Percentiles rank a stretch among this genome's conserved stretches.
These are phyloP conservation scores for Grantiella picta DNA, from an alignment of 2,113 vertebrate species.

Conservation along the genomic window DNA sequence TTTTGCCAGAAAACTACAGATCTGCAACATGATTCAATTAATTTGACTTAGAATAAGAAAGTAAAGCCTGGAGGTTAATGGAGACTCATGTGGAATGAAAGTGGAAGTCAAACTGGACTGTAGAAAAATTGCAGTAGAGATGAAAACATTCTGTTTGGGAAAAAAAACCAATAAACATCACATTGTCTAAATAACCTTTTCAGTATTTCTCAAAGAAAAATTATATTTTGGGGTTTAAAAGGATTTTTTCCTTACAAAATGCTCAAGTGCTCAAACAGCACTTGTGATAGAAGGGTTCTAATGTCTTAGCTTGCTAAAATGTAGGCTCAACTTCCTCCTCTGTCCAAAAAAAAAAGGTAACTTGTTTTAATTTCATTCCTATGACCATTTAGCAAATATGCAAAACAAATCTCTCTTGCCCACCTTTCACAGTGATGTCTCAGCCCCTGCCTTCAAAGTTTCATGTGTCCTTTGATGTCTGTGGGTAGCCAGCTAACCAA, in stretches of 20 bases:
- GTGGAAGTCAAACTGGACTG: background rate
- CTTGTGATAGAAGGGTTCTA: background rate
- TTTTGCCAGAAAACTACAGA: background rate
- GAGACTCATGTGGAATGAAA: background rate
- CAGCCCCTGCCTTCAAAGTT: background rate
- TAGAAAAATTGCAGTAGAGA: background rate
- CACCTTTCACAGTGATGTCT: background rate
- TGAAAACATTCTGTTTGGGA: background rate
- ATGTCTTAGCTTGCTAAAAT: background rate
- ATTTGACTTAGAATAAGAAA: background rate
- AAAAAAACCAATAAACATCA: background rate
- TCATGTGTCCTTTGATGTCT: background rate
- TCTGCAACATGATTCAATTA: background rate
- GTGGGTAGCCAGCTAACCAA: background rate
- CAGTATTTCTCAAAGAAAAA: background rate
- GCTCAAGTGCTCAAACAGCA: accelerated
- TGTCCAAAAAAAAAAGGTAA: background rate
- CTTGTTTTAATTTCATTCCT: background rate
- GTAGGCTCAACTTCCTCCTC: background rate
- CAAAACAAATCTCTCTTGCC: background rate
- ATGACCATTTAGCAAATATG: background rate
- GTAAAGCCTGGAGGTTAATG: background rate
- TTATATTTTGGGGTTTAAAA: background rate
- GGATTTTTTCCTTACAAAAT: background rate
- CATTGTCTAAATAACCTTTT: background rate